These are phyloP conservation scores for Acanthosepion pharaonis DNA, from an alignment of 2,888 invertebrate genomes.

Conservation along the genomic window DNA sequence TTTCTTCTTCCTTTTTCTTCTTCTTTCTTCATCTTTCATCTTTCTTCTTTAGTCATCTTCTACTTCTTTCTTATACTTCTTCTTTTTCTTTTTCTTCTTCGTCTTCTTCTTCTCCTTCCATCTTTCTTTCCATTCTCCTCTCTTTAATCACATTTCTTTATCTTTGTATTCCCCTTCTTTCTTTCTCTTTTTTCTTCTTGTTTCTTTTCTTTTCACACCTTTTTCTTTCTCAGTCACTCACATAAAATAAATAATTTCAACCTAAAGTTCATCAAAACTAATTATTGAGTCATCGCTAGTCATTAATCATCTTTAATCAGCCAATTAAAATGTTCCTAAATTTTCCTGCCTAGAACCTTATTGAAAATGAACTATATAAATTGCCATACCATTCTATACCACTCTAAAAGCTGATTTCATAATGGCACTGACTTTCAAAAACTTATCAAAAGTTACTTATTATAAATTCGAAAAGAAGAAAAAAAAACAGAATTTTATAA, in stretches of 20 bases:
- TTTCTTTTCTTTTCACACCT: not conserved
- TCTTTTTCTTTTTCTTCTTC: not conserved
- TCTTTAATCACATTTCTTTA: not conserved
- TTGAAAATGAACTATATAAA: conserved; percentile 21
- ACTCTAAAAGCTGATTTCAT: not conserved
- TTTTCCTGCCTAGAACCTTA: not conserved
- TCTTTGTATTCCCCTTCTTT: not conserved
- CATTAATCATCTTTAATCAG: conserved; percentile 22
- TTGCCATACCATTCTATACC: not conserved
- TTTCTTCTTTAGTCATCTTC: not conserved
- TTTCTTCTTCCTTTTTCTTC: not conserved
- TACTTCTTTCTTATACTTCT: not conserved
- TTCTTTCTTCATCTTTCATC: not conserved
- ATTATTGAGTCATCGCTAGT: not conserved
- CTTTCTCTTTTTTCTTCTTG: not conserved
- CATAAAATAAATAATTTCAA: conserved; percentile 33
- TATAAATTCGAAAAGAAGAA: not conserved
- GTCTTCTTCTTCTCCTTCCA: not conserved
- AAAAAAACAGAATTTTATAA: not conserved
- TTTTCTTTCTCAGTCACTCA: not conserved
- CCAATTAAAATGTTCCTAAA: not conserved
- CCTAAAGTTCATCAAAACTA: conserved; percentile 21
- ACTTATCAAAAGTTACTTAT: not conserved
- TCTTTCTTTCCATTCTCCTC: not conserved
- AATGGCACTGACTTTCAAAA: not conserved